Base-by-base conservation (phyloP, 2,888 invertebrate species). In the Agrotis segetum region DNA sequence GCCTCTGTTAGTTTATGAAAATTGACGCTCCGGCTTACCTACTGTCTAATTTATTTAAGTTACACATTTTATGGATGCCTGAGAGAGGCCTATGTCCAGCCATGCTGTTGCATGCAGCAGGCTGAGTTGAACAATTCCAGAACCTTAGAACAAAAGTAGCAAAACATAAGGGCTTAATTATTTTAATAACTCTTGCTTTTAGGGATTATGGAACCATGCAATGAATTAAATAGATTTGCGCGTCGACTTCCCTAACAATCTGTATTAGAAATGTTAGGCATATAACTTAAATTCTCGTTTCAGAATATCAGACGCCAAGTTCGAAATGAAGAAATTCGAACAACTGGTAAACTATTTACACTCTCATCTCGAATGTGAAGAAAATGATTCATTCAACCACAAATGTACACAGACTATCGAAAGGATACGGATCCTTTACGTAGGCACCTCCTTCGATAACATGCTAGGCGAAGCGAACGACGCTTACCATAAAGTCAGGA, bases 281-380 rank as follows among this genome's bases (percentile, higher is more conserved):
- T 11, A 0, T 13, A 52, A 44, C 14, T 44, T 4, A 19, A 46
- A 3, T 0, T 4, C 61, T 44, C 1, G 72, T 91, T 90, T 29
- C 89, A 95, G 95, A 65, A 90, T 90, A 88, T 87, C 89, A 0
- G 92, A 94, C 56, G 91, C 91, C 0, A 56, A 78, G 56, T 94
- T 94, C 53, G 95, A 95, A 89, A 86, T 90, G 13, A 87, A 88
- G 62, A 95, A 94, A 84, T 95, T 89, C 71, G 89, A 93, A 58
- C 90, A 92, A 67, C 81, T 96, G 0, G 81, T 93, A 5, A 44
- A 73, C 29, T 91, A 86, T 61, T 73, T 95, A 50, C 75, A 91
- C 66, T 87, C 86, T 7, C 85, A 90, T 47, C 67, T 70, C 14
- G 62, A 67, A n/a, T 58, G 59, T 0, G 53, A 56, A 53, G 71